Evolutionary conservation across 2,113 vertebrate genomes (phyloP).

Genomic region (Semicossyphus pulcher): DNA sequence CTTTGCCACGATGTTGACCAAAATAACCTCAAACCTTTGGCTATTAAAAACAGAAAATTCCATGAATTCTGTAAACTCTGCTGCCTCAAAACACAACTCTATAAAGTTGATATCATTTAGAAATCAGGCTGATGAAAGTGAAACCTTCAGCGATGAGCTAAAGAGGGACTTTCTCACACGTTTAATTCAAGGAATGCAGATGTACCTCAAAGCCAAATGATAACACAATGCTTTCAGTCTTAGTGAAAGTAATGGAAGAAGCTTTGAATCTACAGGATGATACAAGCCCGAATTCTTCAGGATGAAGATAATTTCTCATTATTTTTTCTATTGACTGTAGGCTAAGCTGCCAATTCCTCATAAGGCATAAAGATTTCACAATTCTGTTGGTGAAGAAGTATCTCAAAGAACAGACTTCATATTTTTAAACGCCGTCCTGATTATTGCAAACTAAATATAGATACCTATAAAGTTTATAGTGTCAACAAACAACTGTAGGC

Average conservation of each 20-base stretch:
- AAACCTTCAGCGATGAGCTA: not conserved
- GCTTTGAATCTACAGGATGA: constrained; percentile 3
- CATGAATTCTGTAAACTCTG: too few species aligned
- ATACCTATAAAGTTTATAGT: not conserved
- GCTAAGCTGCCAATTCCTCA: too few species aligned
- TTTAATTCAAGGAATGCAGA: too few species aligned
- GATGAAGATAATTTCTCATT: not conserved
- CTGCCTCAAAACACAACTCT: too few species aligned
- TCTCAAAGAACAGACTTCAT: not conserved
- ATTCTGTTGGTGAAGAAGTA: not conserved
- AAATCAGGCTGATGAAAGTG: not conserved
- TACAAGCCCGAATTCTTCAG: constrained; percentile 16
- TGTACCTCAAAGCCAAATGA: too few species aligned
- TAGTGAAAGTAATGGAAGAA: too few species aligned
- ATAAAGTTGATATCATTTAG: too few species aligned
- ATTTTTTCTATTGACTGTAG: not conserved
- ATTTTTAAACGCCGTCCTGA: not conserved
- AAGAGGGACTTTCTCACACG: constrained; percentile 3
- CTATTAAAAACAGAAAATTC: too few species aligned
- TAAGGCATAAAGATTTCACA: too few species aligned
- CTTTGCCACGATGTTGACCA: too few species aligned
- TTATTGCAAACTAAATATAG: not conserved
- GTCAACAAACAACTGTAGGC: not conserved
- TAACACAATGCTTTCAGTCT: too few species aligned
- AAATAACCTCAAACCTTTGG: too few species aligned